Percentiles rank a stretch among this genome's conserved stretches.
Evolutionary conservation across 1,140 invertebrate genomes (phyloP).

Genomic region (Scaptomyza montana): DNA sequence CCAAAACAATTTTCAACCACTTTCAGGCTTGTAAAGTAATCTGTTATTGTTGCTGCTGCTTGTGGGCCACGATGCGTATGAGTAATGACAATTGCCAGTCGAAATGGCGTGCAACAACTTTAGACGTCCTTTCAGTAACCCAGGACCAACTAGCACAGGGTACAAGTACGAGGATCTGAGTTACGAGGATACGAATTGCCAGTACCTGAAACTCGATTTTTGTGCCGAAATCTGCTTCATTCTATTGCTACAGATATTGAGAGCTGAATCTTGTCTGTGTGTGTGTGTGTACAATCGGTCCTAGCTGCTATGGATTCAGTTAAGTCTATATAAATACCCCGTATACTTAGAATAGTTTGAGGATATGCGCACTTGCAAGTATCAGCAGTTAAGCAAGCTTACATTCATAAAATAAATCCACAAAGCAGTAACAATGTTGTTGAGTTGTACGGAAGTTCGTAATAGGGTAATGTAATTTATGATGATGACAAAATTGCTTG

Average conservation of each 20-base stretch:
- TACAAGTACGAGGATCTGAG: neutral
- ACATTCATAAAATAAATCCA: too few relatives aligned
- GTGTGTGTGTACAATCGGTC: neutral
- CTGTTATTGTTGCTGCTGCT: constrained; percentile 56
- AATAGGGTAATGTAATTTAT: too few relatives aligned
- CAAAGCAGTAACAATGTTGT: too few relatives aligned
- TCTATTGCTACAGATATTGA: constrained; percentile 3
- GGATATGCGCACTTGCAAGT: too few relatives aligned
- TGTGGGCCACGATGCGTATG: constrained; percentile 68
- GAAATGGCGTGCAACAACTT: constrained; percentile 55
- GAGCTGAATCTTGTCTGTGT: constrained; percentile 13
- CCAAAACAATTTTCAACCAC: constrained; percentile 61
- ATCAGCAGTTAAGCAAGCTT: too few relatives aligned
- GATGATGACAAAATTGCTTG: too few relatives aligned
- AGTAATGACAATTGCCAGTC: constrained; percentile 71
- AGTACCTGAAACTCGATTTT: constrained; percentile 42
- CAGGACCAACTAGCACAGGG: neutral
- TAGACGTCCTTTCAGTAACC: neutral
- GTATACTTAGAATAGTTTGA: neutral
- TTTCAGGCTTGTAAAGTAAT: constrained; percentile 54
- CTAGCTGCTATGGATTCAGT: neutral
- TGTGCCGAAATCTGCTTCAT: constrained; percentile 28
- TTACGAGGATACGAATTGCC: neutral
- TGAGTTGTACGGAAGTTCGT: too few relatives aligned
- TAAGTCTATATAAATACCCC: neutral